A percentile compares a stretch with the other conserved stretches of the same genome.
phyloP scores from a whole-genome alignment of 2,888 invertebrate species.

The Geotrupes spiniger region DNA sequence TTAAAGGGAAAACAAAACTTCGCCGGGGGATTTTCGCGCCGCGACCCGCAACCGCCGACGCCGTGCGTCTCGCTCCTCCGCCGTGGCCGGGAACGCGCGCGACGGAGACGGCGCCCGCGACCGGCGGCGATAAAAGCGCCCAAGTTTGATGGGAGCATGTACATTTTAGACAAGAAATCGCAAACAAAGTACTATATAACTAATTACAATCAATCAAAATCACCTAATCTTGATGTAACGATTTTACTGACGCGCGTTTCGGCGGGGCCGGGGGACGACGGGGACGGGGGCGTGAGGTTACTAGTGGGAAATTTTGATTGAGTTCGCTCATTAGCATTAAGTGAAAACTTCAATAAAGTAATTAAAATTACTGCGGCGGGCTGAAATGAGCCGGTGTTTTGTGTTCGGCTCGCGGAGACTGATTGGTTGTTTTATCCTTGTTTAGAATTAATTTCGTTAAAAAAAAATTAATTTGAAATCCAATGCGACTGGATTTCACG shows the following conservation, averaged over 20 bases:
- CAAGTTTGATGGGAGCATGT: constrained; percentile 38
- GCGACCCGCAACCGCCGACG: not conserved
- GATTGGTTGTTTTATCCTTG: no score
- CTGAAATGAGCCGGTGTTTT: no score
- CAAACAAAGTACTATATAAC: constrained; percentile 49
- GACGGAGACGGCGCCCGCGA: constrained; percentile 2
- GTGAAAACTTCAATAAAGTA: constrained; percentile 7
- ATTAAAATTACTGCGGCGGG: not conserved
- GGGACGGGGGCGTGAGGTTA: not conserved
- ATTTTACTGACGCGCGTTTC: constrained; percentile 21
- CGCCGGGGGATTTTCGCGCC: constrained; percentile 32
- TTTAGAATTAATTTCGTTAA: no score
- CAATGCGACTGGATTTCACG: no score
- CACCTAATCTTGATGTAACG: constrained; percentile 34
- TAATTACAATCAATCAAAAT: constrained; percentile 52
- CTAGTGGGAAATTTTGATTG: constrained; percentile 3
- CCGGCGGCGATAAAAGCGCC: constrained; percentile 5
- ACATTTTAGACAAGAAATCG: constrained; percentile 48
- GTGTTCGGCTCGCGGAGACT: no score
- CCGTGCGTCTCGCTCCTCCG: constrained; percentile 8
- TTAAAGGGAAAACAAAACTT: constrained; percentile 46
- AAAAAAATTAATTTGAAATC: no score
- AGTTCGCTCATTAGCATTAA: constrained; percentile 1
- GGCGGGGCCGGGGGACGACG: not conserved
- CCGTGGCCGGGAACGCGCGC: constrained; percentile 1